Percentiles rank a stretch among this genome's conserved stretches.
phyloP scores from a whole-genome alignment of 2,888 invertebrate species.

The Saturnia japonica region DNA sequence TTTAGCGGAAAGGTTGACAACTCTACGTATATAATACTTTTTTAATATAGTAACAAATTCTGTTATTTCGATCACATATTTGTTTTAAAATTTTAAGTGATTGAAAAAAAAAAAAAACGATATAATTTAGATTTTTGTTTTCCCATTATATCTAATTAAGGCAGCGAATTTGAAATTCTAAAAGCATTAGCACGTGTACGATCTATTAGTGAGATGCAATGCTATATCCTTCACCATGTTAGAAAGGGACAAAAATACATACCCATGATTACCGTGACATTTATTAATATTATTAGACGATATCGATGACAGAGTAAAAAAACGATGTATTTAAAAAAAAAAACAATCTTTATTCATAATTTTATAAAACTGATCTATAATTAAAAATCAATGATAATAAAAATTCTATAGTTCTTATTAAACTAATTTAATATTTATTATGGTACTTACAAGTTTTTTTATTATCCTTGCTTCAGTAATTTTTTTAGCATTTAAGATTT shows the following conservation, averaged over 20 bases:
- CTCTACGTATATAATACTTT: background rate
- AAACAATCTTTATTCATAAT: too few species aligned
- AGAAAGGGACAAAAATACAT: conserved; percentile 13
- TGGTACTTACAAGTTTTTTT: too few species aligned
- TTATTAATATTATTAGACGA: background rate
- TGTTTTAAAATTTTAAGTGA: background rate
- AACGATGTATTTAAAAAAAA: background rate
- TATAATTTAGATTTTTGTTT: background rate
- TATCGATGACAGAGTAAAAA: background rate
- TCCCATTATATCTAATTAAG: background rate
- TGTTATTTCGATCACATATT: background rate
- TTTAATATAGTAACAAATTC: background rate
- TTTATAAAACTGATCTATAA: too few species aligned
- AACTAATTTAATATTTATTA: too few species aligned
- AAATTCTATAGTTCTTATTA: too few species aligned
- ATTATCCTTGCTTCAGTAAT: too few species aligned
- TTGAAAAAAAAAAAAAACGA: background rate
- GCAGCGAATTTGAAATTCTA: background rate
- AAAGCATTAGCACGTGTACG: conserved; percentile 11
- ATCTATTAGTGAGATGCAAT: background rate
- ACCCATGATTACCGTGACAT: background rate
- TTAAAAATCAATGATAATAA: too few species aligned
- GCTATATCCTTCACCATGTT: background rate
- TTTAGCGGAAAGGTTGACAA: background rate
- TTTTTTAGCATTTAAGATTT: too few species aligned